Evolutionary conservation across 2,888 invertebrate species (phyloP).

Genomic region (Dilophus febrilis): DNA sequence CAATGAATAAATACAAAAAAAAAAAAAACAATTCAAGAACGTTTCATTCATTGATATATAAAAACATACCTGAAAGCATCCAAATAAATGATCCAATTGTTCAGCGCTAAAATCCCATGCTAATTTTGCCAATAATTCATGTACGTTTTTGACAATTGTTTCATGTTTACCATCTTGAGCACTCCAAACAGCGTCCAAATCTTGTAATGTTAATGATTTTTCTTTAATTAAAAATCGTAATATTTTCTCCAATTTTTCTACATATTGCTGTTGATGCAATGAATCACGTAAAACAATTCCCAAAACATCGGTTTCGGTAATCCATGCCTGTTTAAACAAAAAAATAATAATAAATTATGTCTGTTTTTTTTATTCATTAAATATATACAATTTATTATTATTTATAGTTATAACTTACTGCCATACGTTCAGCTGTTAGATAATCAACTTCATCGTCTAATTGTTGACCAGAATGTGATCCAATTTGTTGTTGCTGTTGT

Average conservation of each 20-base stretch:
- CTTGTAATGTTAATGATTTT: conserved; percentile 69
- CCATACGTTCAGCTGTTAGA: conserved; percentile 86
- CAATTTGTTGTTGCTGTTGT: too few species aligned
- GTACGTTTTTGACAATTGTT: conserved; percentile 95
- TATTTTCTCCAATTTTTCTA: conserved; percentile 94
- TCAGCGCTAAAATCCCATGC: conserved; percentile 98
- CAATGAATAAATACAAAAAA: too few species aligned
- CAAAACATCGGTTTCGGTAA: conserved; percentile 85
- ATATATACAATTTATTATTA: too few species aligned
- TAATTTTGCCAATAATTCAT: conserved; percentile 86
- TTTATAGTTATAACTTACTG: conserved; percentile 42
- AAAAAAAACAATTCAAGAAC: conserved; percentile 3
- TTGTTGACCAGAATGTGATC: too few species aligned
- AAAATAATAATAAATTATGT: conserved; percentile 4
- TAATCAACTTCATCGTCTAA: conserved; percentile 74
- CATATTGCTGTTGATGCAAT: conserved; percentile 93
- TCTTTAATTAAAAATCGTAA: conserved; percentile 93
- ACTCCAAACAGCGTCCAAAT: conserved; percentile 91
- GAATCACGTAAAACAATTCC: conserved; percentile 91
- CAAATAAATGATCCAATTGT: conserved; percentile 91
- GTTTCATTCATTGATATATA: background rate
- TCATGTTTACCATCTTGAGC: conserved; percentile 96
- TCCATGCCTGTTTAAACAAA: conserved; percentile 58
- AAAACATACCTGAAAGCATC: conserved; percentile 72
- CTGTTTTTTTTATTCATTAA: background rate